Percentiles rank a stretch among this genome's conserved stretches.
Conservation (phyloP, 2,113 vertebrate species). For the Nibea albiflora region DNA sequence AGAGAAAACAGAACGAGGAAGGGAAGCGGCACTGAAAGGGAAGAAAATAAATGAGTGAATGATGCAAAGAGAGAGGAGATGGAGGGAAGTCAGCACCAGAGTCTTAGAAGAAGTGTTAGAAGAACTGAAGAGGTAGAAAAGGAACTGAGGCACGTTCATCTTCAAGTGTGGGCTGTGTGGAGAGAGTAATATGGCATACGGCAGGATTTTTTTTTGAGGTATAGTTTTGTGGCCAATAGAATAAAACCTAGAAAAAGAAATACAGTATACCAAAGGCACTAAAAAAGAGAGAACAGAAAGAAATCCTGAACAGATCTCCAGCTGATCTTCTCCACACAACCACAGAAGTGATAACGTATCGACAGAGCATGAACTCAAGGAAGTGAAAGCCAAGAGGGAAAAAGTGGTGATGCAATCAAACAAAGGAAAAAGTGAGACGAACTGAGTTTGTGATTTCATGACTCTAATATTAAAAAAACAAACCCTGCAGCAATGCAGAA, state of each 20-base stretch:
- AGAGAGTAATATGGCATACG: not conserved
- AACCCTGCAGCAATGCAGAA: conserved; percentile 7
- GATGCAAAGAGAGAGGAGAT: conserved; percentile 36
- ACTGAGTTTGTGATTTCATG: conserved; percentile 32
- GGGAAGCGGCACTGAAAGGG: conserved; percentile 54
- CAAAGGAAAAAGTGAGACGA: conserved; percentile 27
- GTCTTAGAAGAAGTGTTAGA: conserved; percentile 30
- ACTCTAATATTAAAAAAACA: not conserved
- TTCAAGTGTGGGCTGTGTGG: conserved; percentile 22
- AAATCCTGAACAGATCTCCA: conserved; percentile 3
- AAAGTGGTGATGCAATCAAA: conserved; percentile 26
- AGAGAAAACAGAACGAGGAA: conserved; percentile 26
- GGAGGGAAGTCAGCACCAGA: conserved; percentile 48
- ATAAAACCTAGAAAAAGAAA: conserved; percentile 5
- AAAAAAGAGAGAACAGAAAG: not conserved
- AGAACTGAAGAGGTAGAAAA: conserved; percentile 41
- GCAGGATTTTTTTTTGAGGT: not conserved
- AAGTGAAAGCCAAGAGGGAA: conserved; percentile 40
- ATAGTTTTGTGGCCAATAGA: not conserved
- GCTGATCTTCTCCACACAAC: conserved; percentile 45
- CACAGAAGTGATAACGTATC: conserved; percentile 41
- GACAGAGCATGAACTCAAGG: conserved; percentile 1
- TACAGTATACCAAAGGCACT: not conserved
- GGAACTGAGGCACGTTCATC: conserved; percentile 29
- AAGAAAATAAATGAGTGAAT: conserved; percentile 52